Evolutionary conservation across 2,797 vertebrate species (phyloP), one percentile per base, ranked within the genome.

Genomic region (Nyctalus aviator): DNA sequence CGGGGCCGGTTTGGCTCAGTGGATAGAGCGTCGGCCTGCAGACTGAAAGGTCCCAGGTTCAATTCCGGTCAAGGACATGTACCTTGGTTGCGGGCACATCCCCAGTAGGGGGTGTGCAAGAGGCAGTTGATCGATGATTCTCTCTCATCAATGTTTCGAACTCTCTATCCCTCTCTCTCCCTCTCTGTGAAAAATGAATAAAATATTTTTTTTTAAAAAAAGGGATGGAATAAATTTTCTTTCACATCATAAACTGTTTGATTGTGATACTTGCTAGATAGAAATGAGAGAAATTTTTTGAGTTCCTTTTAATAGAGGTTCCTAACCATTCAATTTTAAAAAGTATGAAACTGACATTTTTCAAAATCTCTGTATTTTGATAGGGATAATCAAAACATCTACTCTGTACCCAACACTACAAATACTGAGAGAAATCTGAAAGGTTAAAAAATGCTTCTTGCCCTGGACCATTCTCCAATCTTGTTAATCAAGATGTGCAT

Each of bases 401-500:
- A 55, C 13, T 59, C 41, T 46, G 30, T 84, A 66, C 35, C n/a
- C 73, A 88, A 73, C 4, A 64, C 3, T 35, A 79, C 35, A 84
- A 44, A 84, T 87, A 72, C 21, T 81, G 23, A 84, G 94, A 87
- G 44, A 92, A 94, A 75, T 68, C 9, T 14, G 5, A 35, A 71
- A 41, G 3, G 30, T 79, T 84, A 90, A 92, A 77, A 64, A 82
- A 73, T n/a, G 8, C 27, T 71, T 73, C 44, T 13, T 84, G 41
- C 5, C 84, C 55, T 59, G 69, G 25, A 84, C 32, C 89, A 81
- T 77, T 87, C 84, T 66, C 50, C 53, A 62, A 3, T 73, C 88
- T 88, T 94, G 62, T 76, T 95, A 84, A 88, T 95, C 37, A 44
- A 72, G 55, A 85, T 53, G 62, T 77, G 37, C 83, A 12, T 78